Base-by-base conservation (phyloP, 2,113 vertebrate genomes). In the Oreocharis arfaki region DNA sequence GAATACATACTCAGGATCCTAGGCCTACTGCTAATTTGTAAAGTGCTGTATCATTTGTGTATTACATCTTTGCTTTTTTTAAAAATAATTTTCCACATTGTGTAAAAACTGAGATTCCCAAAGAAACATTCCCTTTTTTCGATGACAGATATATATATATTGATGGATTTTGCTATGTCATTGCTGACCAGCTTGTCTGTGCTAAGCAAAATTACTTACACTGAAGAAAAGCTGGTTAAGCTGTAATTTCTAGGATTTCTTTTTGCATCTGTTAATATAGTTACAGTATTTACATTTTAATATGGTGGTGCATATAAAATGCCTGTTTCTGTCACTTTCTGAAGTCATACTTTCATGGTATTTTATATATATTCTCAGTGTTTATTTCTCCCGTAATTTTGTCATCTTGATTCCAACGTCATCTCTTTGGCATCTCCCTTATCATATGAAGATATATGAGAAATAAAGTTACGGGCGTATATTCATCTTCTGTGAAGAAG, bases 81-180 rank as follows among this genome's bases (percentile, higher is more conserved):
- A 7, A 55, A 74, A 70, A 52, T 12, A 30, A 9, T 42, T 75
- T 73, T 67, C 60, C 21, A 44, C 23, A 7, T 32, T 30, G 11
- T 71, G 8, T 59, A 64, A 71, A 78, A 82, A 42, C 30, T 37
- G 35, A 55, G 23, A 50, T 87, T 81, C 37, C 12, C 17, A 56
- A 61, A 63, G 26, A 75, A 91, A 47, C 47, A 35, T 63, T 70
- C 24, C 16, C 16, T 9, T 19, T 61, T 91, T 91, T 59, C 42
- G 12, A 14, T 78, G 65, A 84, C 42, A 81, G 16, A 30, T 73
- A 11, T n/a, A 53, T n/a, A 53, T 78, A 89, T 84, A 37, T 63
- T 14, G 14, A 44, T 89, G 82, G 39, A 35, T 91, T 93, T 94
- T 89, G 46, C 77, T 59, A 16, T 81, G 73, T 86, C 71, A 53